Base-by-base conservation (phyloP, 2,113 vertebrate species). In the Gobius niger region DNA sequence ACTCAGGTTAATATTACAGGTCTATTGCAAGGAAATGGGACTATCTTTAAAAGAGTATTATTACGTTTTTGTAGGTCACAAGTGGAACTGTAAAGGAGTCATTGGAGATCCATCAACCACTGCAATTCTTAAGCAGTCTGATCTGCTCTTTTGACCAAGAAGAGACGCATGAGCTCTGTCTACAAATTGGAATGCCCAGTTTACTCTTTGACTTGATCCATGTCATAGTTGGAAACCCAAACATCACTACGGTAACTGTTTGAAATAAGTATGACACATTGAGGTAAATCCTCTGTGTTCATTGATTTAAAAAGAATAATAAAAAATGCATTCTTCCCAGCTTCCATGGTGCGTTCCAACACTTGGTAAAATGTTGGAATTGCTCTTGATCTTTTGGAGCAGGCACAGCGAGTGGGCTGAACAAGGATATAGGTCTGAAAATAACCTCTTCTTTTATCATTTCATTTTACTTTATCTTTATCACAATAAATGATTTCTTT, bases 101-200 rank as follows among this genome's bases (percentile, higher is more conserved):
- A 0, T 91, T 87, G 57, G 73, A 46, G n/a, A 91, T 95, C 81
- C 88, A 87, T 24, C 88, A 85, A 0, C 85, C 88, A 0, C 90
- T 99, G 34, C 93, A 53, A 18, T 81, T 96, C 10, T 65, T 96
- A 18, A 78, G 72, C 63, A 93, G 94, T 83, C 91, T 98, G 44
- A 73, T 92, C 42, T 85, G 86, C 34, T 88, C 2, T 5, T 84
- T 89, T 67, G 92, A 95, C 75, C 79, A 75, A 0, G 81, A 88
- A 24, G 82, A 89, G 44, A 84, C 89, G 14, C 46, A 76, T 6
- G 11, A 63, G 50, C 88, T 97, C 15, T 86, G 91, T 75, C 54
- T 0, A n/a, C 90, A 95, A 66, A 70, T 94, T 7, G 88, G 91
- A 7, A 77, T 98, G 4, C 95, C 96, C 1, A 72, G 82, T 16